phyloP scores from a whole-genome alignment of 2,888 invertebrate species.

The Trichogramma evanescens region DNA sequence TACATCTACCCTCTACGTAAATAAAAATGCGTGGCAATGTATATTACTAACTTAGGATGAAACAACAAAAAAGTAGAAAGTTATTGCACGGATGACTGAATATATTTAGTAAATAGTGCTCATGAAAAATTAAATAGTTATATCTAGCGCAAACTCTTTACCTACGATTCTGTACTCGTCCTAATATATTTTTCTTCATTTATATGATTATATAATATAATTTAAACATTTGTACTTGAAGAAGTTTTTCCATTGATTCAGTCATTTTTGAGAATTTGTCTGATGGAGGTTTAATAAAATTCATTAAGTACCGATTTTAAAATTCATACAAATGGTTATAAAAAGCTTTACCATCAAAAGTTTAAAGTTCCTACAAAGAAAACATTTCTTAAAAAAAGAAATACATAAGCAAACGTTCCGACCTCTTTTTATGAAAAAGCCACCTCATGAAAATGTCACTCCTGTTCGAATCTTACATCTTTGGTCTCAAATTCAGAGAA shows the following conservation, averaged over 20 bases:
- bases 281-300: constrained; percentile 3
- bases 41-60: constrained; percentile 10
- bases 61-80: constrained; percentile 15
- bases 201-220: constrained; percentile 18
- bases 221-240: constrained; percentile 15
- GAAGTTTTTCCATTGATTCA: constrained; percentile 7
- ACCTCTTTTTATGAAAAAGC: constrained; percentile 4
- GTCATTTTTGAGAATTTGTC: constrained; percentile 7
- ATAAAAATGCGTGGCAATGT: constrained; percentile 12
- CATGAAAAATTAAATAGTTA: constrained; percentile 15
- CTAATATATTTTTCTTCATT: constrained; percentile 18
- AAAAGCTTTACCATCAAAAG: constrained; percentile 9
- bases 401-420: constrained; percentile 4
- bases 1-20: constrained; percentile 14
- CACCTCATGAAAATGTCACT: constrained; percentile 11
- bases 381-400: neutral
- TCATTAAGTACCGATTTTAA: constrained; percentile 14
- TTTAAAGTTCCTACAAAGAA: constrained; percentile 14
- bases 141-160: constrained; percentile 9
- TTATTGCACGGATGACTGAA: constrained; percentile 39
- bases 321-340: constrained; percentile 14
- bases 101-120: constrained; percentile 31
- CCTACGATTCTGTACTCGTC: constrained; percentile 15
- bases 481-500: constrained; percentile 19
- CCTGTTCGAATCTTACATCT: constrained; percentile 18